These are phyloP conservation scores for Sula dactylatra DNA, from an alignment of 2,113 vertebrate species.

Conservation along the genomic window DNA sequence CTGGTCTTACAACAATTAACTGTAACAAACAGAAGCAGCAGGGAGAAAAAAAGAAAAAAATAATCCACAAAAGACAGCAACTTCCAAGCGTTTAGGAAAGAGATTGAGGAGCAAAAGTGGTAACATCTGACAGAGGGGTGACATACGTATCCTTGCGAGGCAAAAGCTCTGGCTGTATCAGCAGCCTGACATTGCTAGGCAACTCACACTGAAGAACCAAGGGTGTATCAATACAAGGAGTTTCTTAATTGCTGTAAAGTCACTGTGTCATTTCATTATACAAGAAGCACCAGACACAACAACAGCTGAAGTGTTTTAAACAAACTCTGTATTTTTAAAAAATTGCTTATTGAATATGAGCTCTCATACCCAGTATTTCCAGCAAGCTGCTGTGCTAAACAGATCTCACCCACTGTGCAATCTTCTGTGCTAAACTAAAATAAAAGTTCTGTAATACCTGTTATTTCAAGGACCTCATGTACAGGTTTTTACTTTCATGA, in stretches of 20 bases:
- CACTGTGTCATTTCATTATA: not conserved
- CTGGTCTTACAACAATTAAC: not conserved
- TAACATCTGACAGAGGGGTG: not conserved
- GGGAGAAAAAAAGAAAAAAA: not conserved
- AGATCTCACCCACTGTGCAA: not conserved
- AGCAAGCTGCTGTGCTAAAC: not conserved
- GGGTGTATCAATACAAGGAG: not conserved
- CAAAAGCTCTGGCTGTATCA: not conserved
- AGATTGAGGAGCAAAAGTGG: not conserved
- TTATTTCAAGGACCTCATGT: not conserved
- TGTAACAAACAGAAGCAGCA: not conserved
- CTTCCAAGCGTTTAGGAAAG: not conserved
- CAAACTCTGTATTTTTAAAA: not conserved
- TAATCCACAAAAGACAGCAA: not conserved
- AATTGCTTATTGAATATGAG: not conserved
- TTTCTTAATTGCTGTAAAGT: not conserved
- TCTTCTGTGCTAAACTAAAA: not conserved
- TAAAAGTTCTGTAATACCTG: not conserved
- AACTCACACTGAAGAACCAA: not conserved
- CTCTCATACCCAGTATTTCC: not conserved
- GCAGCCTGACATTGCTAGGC: not conserved
- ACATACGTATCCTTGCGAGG: accelerated
- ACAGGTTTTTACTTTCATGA: not conserved
- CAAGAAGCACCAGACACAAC: not conserved
- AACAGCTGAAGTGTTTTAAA: not conserved